Conservation (phyloP, 2,797 vertebrate genomes). For the Clarias laeviceps region DNA sequence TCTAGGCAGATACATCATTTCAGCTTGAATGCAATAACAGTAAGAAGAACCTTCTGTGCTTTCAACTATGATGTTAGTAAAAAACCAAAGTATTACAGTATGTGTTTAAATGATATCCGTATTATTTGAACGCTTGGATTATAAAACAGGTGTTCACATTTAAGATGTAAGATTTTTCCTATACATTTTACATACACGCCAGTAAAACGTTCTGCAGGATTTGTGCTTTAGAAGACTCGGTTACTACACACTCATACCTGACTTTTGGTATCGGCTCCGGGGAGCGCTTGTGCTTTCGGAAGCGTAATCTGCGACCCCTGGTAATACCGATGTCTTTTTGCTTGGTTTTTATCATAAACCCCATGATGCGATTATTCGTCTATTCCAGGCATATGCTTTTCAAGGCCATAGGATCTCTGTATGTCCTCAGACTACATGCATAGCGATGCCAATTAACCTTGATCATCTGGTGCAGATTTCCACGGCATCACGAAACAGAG, state of each 20-base stretch:
- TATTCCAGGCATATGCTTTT: conserved; percentile 39
- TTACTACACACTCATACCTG: neutral
- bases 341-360: conserved; percentile 13
- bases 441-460: conserved; percentile 36
- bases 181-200: neutral
- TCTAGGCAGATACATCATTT: neutral
- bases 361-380: conserved; percentile 35
- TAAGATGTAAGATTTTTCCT: too few species aligned
- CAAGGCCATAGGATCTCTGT: conserved; percentile 49
- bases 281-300: conserved; percentile 33
- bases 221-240: neutral
- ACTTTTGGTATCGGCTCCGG: neutral
- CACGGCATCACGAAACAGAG: conserved; percentile 17
- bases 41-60: neutral
- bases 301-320: conserved; percentile 42
- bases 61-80: neutral
- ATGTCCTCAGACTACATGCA: conserved; percentile 28
- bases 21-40: neutral
- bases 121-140: neutral
- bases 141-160: too few species aligned
- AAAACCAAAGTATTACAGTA: neutral
- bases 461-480: conserved; percentile 37
- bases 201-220: neutral
- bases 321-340: conserved; percentile 30
- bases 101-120: neutral